These are phyloP conservation scores for Diachasma alloeum DNA, from an alignment of 1,140 invertebrate genomes.

Conservation along the genomic window DNA sequence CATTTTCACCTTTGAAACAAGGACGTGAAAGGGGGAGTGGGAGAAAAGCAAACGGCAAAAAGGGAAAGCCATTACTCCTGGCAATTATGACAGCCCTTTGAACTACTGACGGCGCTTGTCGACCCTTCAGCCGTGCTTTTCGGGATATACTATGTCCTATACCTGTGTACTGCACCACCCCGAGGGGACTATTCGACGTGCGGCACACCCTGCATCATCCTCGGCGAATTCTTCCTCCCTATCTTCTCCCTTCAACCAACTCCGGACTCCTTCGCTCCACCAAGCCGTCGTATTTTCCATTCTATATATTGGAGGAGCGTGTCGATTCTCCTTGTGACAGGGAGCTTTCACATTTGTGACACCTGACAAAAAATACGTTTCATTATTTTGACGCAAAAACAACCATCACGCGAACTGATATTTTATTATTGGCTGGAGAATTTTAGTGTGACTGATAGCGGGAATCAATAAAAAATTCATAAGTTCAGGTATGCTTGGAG, in stretches of 20 bases:
- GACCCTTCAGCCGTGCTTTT: slow-evolving; percentile 1
- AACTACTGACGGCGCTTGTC: slow-evolving; percentile 25
- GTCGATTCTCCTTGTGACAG: neutral
- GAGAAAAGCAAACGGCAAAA: slow-evolving; percentile 33
- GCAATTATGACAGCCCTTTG: slow-evolving; percentile 46
- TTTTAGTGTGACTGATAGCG: too few relatives aligned
- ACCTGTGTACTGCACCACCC: neutral
- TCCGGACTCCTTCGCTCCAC: neutral
- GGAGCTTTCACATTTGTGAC: neutral
- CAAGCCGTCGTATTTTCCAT: neutral
- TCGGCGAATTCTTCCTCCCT: neutral
- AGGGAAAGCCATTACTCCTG: slow-evolving; percentile 39
- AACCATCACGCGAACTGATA: neutral
- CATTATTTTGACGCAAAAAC: neutral
- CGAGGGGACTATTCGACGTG: neutral
- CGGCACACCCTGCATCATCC: neutral
- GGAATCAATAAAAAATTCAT: too few relatives aligned
- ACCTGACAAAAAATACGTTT: slow-evolving; percentile 9
- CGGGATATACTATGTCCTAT: neutral
- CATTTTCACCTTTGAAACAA: neutral
- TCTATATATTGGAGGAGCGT: neutral
- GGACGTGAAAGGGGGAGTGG: neutral
- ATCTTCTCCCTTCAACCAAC: neutral
- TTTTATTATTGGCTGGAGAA: neutral
- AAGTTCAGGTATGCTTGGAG: too few relatives aligned